Conservation (phyloP, 2,113 vertebrate species). For the Gasterosteus aculeatus region DNA sequence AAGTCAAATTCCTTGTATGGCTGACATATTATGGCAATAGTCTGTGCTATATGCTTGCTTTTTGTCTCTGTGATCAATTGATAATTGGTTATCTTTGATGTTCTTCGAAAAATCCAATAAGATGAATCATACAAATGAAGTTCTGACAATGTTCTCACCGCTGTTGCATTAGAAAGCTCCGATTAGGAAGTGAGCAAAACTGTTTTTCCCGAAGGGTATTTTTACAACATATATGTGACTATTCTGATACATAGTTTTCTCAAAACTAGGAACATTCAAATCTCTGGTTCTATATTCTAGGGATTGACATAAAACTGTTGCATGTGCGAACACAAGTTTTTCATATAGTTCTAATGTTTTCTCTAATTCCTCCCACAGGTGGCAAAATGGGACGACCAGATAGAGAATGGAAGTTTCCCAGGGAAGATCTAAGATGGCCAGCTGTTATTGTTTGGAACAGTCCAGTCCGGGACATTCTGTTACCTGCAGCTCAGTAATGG, state of each 20-base stretch:
- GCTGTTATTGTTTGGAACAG: not conserved
- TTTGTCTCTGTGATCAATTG: not conserved
- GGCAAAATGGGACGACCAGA: constrained; percentile 78
- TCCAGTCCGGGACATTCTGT: constrained; percentile 39
- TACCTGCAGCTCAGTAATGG: constrained; percentile 33
- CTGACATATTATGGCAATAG: not conserved
- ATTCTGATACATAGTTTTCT: not conserved
- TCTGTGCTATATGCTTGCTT: not conserved
- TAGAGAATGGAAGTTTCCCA: constrained; percentile 79
- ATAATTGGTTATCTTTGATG: not conserved
- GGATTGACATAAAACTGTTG: not conserved
- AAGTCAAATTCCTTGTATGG: too few species aligned
- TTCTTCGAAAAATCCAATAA: not conserved
- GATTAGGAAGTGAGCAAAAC: not conserved
- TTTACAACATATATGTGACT: not conserved
- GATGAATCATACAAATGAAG: not conserved
- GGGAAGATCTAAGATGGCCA: constrained; percentile 76
- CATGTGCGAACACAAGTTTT: not conserved
- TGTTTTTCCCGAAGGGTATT: not conserved
- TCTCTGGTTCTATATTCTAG: not conserved
- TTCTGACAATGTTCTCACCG: not conserved
- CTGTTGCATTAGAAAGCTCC: not conserved
- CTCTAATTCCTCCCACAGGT: constrained; percentile 67
- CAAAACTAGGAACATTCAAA: not conserved
- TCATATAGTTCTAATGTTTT: not conserved